Conservation (phyloP, 2,113 vertebrate species). For the Sphyrna mokarran region DNA sequence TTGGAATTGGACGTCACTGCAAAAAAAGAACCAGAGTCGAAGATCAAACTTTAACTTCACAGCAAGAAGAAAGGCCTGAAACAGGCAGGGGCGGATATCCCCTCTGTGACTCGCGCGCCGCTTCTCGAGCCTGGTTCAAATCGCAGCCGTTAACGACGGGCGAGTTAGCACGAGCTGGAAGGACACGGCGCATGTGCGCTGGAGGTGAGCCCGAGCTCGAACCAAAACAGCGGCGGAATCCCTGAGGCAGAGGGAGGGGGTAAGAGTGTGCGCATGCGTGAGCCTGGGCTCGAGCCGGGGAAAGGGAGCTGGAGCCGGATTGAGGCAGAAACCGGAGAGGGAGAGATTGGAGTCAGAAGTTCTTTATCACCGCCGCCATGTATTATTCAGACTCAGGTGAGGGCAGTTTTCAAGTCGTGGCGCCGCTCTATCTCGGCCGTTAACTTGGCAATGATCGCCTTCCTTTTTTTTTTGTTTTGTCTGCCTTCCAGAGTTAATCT, state of each 20-base stretch:
- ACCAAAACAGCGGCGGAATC: too few species aligned
- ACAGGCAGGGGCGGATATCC: background rate
- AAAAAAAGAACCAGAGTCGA: background rate
- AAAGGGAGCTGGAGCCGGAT: background rate
- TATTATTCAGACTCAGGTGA: conserved; percentile 28
- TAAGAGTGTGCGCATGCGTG: background rate
- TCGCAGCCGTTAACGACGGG: background rate
- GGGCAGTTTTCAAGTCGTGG: background rate
- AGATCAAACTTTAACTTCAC: background rate
- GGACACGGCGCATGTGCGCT: background rate
- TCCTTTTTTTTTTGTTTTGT: background rate
- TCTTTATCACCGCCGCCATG: background rate
- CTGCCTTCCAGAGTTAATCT: background rate
- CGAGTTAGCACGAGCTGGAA: too few species aligned
- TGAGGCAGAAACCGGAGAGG: too few species aligned
- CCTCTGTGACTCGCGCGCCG: background rate
- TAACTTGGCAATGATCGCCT: background rate
- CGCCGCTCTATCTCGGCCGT: conserved; percentile 46
- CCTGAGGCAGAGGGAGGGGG: too few species aligned
- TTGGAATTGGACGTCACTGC: background rate
- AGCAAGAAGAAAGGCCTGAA: background rate
- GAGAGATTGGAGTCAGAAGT: background rate
- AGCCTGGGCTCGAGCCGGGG: background rate
- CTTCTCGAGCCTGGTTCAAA: background rate
- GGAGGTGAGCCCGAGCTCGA: background rate